phyloP scores from a whole-genome alignment of 2,888 invertebrate species.

The Acronicta leporina region DNA sequence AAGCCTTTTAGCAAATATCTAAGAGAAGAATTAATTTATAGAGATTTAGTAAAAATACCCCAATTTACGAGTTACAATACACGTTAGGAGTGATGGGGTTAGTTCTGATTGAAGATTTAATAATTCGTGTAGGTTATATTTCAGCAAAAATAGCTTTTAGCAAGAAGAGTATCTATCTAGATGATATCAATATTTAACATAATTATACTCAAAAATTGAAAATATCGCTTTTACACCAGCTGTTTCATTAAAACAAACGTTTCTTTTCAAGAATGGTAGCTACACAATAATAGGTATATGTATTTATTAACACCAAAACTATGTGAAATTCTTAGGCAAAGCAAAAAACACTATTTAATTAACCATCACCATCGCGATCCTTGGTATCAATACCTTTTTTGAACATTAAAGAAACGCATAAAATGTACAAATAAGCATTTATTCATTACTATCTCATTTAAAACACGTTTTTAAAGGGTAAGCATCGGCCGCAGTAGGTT shows the following conservation, averaged over 20 bases:
- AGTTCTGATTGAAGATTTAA: conserved; percentile 34
- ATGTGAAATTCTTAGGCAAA: conserved; percentile 10
- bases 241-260: conserved; percentile 1
- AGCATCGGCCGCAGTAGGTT: conserved; percentile 18
- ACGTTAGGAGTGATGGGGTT: conserved; percentile 23
- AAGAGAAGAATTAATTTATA: conserved; percentile 19
- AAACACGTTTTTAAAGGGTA: conserved; percentile 51
- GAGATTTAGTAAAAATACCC: conserved; percentile 29
- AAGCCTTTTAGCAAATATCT: conserved; percentile 21
- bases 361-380: conserved; percentile 15
- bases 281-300: conserved; percentile 27
- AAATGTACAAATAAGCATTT: conserved; percentile 32
- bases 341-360: conserved; percentile 14
- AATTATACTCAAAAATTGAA: background rate
- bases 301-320: conserved; percentile 33
- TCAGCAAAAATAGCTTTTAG: too few species aligned
- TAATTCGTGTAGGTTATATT: conserved; percentile 12
- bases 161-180: too few species aligned
- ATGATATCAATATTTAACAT: too few species aligned
- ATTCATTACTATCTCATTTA: conserved; percentile 30
- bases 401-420: conserved; percentile 26
- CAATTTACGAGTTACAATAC: conserved; percentile 27
- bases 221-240: background rate
- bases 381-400: conserved; percentile 27
- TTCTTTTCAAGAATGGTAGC: conserved; percentile 16